Conservation (phyloP, 2,888 invertebrate genomes). For the Oligia fasciuncula region DNA sequence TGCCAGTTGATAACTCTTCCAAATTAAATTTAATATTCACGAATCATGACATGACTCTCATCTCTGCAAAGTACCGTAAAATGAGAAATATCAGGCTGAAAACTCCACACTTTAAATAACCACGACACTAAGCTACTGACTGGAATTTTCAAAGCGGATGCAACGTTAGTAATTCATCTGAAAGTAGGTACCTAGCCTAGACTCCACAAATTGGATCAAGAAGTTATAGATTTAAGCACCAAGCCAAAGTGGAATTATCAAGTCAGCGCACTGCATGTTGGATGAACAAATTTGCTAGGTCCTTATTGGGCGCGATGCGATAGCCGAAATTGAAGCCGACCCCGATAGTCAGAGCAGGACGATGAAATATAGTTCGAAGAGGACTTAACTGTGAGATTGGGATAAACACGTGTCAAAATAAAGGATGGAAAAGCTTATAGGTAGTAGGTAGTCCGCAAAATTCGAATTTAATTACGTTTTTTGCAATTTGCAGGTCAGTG, state of each 20-base stretch:
- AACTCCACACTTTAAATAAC: background rate
- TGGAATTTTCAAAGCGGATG: constrained; percentile 7
- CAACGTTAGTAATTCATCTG: constrained; percentile 21
- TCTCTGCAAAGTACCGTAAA: constrained; percentile 33
- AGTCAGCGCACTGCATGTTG: constrained; percentile 21
- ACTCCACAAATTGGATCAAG: constrained; percentile 24
- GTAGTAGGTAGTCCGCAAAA: too few relatives aligned
- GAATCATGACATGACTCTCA: background rate
- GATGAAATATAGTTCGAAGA: background rate
- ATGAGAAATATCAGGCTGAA: constrained; percentile 22
- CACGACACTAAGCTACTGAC: background rate
- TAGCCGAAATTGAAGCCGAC: constrained; percentile 14
- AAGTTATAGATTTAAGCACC: constrained; percentile 30
- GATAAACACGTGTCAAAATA: background rate
- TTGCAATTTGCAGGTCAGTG: too few relatives aligned
- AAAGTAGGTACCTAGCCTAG: constrained; percentile 8
- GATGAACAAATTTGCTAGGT: constrained; percentile 12
- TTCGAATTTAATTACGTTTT: too few relatives aligned
- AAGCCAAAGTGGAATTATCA: constrained; percentile 13
- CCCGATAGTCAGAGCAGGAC: background rate
- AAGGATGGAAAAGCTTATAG: too few relatives aligned
- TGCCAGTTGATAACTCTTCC: constrained; percentile 44
- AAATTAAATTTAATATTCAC: constrained; percentile 43
- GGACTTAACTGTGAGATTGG: too few relatives aligned
- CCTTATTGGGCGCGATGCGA: constrained; percentile 27